These are phyloP conservation scores for Neotoxoptera formosana DNA, from an alignment of 1,140 invertebrate species.

Conservation along the genomic window DNA sequence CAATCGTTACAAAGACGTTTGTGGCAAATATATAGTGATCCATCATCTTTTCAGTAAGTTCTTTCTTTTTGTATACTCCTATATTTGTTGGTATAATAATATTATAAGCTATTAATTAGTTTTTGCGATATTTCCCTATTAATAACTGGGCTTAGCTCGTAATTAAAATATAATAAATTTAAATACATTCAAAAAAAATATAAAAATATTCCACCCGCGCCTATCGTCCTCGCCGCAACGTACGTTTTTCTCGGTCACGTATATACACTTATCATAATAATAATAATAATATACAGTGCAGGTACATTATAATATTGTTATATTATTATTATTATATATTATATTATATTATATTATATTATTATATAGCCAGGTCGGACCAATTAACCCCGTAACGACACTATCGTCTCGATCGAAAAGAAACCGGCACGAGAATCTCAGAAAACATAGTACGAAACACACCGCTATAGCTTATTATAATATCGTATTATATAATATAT, in stretches of 20 bases:
- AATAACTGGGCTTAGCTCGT: no score
- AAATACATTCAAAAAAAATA: no score
- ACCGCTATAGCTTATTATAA: background rate
- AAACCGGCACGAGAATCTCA: background rate
- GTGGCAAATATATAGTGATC: no score
- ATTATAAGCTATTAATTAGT: no score
- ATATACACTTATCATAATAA: background rate
- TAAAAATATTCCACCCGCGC: background rate
- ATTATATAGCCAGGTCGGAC: background rate
- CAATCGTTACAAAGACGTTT: no score
- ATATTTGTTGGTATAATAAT: no score
- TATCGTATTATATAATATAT: background rate
- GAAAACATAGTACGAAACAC: background rate
- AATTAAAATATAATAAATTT: no score
- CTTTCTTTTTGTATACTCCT: no score
- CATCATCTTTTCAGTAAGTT: no score
- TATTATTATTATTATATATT: background rate
- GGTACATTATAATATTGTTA: background rate
- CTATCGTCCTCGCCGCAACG: background rate
- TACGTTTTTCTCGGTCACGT: background rate
- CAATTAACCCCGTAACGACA: slow-evolving; percentile 13
- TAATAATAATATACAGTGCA: background rate
- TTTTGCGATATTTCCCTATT: no score
- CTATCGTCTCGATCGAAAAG: slow-evolving; percentile 31
- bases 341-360: no score